Evolutionary conservation across 37 sponge, comb jelly and placozoan species (phyloP), one percentile per base, ranked within the genome.

Genomic region (Geodia barretti): DNA sequence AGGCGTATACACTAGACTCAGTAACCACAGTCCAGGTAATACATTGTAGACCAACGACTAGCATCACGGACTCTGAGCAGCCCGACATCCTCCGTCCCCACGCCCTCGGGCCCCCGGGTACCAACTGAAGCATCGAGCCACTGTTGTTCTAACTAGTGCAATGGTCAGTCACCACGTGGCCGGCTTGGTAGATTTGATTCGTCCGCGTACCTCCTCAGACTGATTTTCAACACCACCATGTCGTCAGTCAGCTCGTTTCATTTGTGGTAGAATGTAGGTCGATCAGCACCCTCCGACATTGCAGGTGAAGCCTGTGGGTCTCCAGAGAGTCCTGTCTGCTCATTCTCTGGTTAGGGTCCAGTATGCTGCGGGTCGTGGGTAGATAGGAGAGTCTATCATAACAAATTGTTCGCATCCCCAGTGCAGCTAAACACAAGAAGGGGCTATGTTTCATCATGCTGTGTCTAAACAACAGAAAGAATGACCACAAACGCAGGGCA

Each of bases 151-250:
- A 42, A 7, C 23, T 81, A 68, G 80, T 69, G 39, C 90, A 90
- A 75, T 90, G 90, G 75, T 84, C 84, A 60, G 84, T 76, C 24
- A 85, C 90, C 42, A 54, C 62, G 72, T 90, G 34, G 3, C 21
- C 40, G 43, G 58, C 24, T 20, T 4, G 0, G 75, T 70, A 1
- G 47, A 5, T 21, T 71, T 29, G n/a, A 78, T n/a, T 76, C 21
- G 30, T 68, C 30, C 73, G 66, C 7, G 30, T 29, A 32, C 41
- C 69, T 4, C 35, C 72, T 17, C 23, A 60, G 17, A 33, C n/a
- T n/a, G n/a, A n/a, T n/a, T n/a, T 2, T 17, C 42, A 60, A 61
- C 70, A 4, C 47, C 67, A 34, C 20, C 2, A 30, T 61, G 30
- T 2, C 29, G 7, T 24, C 54, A 2, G 34, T 24, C 1, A 78